Evolutionary conservation across 2,113 vertebrate species (phyloP).

Genomic region (Tricholaema leucomelas): DNA sequence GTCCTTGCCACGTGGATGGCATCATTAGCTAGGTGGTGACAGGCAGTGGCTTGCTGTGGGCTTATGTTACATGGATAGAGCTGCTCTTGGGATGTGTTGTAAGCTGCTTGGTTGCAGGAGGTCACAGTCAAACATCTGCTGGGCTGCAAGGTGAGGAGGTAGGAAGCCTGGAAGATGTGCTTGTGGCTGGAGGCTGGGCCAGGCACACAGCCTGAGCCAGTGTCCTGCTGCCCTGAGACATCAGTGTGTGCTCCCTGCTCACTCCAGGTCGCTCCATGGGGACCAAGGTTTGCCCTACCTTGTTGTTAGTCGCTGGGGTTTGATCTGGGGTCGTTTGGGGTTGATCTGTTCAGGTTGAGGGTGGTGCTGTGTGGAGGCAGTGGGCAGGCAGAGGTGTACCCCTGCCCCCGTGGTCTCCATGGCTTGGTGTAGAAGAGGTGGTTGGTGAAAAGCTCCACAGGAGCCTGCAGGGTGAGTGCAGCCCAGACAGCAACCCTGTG

Average conservation of each 20-base stretch:
- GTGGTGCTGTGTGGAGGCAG: not conserved
- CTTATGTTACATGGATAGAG: too few relatives aligned
- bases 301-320: accelerated
- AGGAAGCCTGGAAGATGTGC: not conserved
- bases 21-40: too few relatives aligned
- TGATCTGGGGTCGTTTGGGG: not conserved
- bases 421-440: not conserved
- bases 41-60: accelerated
- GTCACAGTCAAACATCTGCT: not conserved
- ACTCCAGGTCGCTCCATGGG: accelerated
- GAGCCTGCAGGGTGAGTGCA: too few relatives aligned
- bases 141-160: not conserved
- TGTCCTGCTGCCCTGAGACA: not conserved
- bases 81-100: not conserved
- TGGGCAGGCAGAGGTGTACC: not conserved
- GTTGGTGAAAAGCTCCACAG: too few relatives aligned
- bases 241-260: accelerated
- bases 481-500: too few relatives aligned
- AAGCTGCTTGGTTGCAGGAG: not conserved
- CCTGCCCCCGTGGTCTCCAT: too few relatives aligned
- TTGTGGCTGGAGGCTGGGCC: not conserved
- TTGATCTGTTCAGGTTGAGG: not conserved
- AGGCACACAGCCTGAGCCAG: not conserved
- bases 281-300: not conserved
- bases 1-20: too few relatives aligned